Conservation (phyloP, 2,797 vertebrate genomes). For the Odontamblyopus rebecca region DNA sequence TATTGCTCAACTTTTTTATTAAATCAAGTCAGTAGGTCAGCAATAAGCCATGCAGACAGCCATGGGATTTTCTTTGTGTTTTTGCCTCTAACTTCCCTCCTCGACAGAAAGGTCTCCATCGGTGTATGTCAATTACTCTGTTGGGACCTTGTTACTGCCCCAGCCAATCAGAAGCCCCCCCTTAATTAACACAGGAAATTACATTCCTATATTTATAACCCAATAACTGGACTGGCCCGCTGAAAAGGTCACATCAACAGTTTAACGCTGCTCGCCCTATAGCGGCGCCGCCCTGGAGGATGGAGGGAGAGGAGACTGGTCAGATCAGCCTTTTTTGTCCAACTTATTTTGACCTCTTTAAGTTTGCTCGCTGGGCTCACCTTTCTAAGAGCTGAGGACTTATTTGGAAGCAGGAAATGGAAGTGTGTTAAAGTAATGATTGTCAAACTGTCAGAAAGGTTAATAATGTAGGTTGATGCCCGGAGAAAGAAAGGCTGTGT, state of each 20-base stretch:
- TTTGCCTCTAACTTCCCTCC: constrained; percentile 15
- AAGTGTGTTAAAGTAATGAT: constrained; percentile 27
- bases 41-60: constrained; percentile 8
- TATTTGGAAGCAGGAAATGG: constrained; percentile 12
- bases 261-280: constrained; percentile 47
- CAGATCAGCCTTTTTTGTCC: constrained; percentile 22
- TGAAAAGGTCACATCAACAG: constrained; percentile 72
- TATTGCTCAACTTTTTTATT: background rate
- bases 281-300: constrained; percentile 29
- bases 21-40: background rate
- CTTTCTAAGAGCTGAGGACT: constrained; percentile 8
- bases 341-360: constrained; percentile 28
- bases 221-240: constrained; percentile 51
- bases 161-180: constrained; percentile 50
- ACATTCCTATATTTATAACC: constrained; percentile 65
- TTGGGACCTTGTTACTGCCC: constrained; percentile 55
- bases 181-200: constrained; percentile 70
- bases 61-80: constrained; percentile 20
- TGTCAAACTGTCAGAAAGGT: constrained; percentile 30
- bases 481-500: constrained; percentile 15
- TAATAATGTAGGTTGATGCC: constrained; percentile 11
- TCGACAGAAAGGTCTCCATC: constrained; percentile 42
- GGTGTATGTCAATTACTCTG: constrained; percentile 57
- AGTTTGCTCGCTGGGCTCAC: constrained; percentile 20
- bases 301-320: constrained; percentile 30